Base-by-base conservation (phyloP, 2,888 invertebrate species). In the Lasius platythorax region DNA sequence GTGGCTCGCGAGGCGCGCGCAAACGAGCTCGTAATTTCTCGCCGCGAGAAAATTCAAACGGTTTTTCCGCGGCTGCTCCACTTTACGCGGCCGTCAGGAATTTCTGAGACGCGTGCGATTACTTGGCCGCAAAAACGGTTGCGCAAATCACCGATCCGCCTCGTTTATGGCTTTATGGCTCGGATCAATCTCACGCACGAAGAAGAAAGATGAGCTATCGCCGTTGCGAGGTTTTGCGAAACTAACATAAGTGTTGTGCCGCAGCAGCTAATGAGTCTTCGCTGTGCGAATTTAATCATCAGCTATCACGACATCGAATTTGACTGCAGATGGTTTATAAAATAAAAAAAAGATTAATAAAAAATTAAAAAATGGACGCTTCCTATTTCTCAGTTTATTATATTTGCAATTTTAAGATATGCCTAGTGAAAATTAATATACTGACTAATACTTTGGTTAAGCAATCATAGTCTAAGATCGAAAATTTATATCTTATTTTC, bases 1-100 rank as follows among this genome's bases (percentile, higher is more conserved):
- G 23, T 23, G 18, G 30, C n/a, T 63, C 33, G 12, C 64, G 46
- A 61, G 6, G 6, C 11, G 37, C 37, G 70, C 5, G 33, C n/a
- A 28, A 66, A 75, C 46, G 46, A 75, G 75, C 23, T 53, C 58
- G 46, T 28, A 87, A 86, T 84, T 82, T 87, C 86, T 64, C 86
- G 56, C 50, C n/a, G 76, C 76, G 82, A 61, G 76, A 78, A 86
- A 86, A 85, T 76, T 82, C 82, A 53, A 50, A 83, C 37, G 53
- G 82, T 78, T 86, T 85, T 86, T 83, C 85, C 85, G 81, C 61
- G 33, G 61, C 37, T 76, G 86, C 63, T 84, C 86, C 50, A 86
- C 84, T 86, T 86, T 66, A 50, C 33, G 37, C 63, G 53, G 15
- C 30, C 61, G 70, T 2, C 74, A 70, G 63, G 72, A 83, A 63